phyloP scores from a whole-genome alignment of 1,140 invertebrate genomes.

The Teleogryllus occipitalis region DNA sequence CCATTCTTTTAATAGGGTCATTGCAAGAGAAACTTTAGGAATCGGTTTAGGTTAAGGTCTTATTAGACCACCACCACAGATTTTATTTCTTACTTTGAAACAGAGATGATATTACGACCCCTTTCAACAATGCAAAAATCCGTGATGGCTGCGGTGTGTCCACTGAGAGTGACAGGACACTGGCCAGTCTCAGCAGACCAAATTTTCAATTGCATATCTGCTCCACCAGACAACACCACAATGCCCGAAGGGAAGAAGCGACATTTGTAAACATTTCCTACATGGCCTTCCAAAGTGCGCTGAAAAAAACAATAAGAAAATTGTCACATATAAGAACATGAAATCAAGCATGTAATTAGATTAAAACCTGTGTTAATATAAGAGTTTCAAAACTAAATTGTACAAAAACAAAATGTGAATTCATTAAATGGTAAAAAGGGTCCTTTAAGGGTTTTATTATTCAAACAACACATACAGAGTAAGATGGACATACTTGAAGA shows the following conservation, averaged over 20 bases:
- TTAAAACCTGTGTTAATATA: too few relatives aligned
- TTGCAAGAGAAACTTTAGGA: too few relatives aligned
- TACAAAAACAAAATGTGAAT: too few relatives aligned
- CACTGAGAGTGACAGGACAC: conserved; percentile 56
- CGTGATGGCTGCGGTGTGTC: conserved; percentile 55
- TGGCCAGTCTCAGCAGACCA: conserved; percentile 60
- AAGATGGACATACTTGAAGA: too few relatives aligned
- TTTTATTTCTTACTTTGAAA: conserved; percentile 42
- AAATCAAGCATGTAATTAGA: background rate
- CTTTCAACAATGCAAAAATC: conserved; percentile 60
- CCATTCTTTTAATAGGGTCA: too few relatives aligned
- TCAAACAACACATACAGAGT: too few relatives aligned
- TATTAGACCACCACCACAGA: too few relatives aligned
- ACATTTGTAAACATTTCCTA: conserved; percentile 59
- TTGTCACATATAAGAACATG: background rate
- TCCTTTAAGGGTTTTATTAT: too few relatives aligned
- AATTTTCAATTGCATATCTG: conserved; percentile 59
- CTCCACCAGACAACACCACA: conserved; percentile 57
- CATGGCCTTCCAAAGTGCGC: conserved; percentile 54
- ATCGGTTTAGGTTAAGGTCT: too few relatives aligned
- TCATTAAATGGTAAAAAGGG: too few relatives aligned
- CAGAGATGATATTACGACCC: conserved; percentile 63
- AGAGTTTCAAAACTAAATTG: too few relatives aligned
- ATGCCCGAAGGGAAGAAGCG: conserved; percentile 63
- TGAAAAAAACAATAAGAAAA: conserved; percentile 32